phyloP scores from a whole-genome alignment of 2,113 vertebrate genomes.

The Athene noctua region DNA sequence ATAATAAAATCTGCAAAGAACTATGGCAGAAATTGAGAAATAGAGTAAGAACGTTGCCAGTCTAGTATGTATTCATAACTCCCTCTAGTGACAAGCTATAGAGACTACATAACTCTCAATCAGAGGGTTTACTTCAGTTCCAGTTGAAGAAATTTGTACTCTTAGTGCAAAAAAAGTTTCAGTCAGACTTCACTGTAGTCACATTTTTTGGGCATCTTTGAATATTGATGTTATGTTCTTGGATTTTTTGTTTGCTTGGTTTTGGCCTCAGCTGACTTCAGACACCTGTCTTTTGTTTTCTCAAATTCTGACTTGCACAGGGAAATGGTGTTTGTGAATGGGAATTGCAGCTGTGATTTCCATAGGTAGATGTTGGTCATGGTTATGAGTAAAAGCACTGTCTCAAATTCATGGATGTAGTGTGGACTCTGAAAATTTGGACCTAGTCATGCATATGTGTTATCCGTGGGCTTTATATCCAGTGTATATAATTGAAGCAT shows the following conservation, averaged over 20 bases:
- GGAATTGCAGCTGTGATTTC: background rate
- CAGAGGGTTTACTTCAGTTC: rapidly evolving
- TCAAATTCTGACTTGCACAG: background rate
- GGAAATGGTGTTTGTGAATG: background rate
- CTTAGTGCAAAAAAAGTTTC: background rate
- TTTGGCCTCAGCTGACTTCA: background rate
- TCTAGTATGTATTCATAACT: background rate
- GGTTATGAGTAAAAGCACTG: background rate
- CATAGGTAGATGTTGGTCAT: background rate
- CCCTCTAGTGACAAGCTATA: slow-evolving; percentile 29
- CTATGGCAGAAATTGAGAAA: background rate
- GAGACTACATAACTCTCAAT: background rate
- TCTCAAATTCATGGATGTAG: background rate
- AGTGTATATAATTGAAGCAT: background rate
- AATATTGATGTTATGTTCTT: background rate
- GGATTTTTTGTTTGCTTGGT: background rate
- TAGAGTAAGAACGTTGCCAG: background rate
- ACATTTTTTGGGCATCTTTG: background rate
- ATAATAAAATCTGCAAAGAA: background rate
- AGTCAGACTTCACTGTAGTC: background rate
- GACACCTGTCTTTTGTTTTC: background rate
- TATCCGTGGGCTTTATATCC: background rate
- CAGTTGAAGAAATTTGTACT: background rate
- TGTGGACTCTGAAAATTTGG: background rate
- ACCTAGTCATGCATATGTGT: background rate